Conservation (phyloP, 2,113 vertebrate species). For the Eptesicus fuscus region DNA sequence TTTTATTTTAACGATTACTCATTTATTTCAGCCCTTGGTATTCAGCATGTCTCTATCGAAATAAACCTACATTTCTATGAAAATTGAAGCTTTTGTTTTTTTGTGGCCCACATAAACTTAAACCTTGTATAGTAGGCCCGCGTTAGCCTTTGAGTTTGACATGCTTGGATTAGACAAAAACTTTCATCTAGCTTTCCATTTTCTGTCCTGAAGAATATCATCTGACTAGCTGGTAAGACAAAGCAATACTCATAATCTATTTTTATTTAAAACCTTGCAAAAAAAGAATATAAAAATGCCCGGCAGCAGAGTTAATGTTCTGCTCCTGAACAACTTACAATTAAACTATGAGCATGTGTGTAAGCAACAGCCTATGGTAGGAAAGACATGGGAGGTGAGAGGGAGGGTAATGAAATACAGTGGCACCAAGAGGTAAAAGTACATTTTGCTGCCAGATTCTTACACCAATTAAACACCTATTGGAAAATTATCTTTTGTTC, state of each 20-base stretch:
- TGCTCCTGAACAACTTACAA: not conserved
- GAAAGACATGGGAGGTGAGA: slow-evolving; percentile 53
- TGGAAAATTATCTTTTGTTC: slow-evolving; percentile 63
- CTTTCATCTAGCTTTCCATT: not conserved
- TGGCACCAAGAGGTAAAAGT: slow-evolving; percentile 86
- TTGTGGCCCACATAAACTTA: too few relatives aligned
- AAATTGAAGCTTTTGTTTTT: too few relatives aligned
- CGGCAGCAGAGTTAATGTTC: not conserved
- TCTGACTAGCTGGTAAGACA: slow-evolving; percentile 3
- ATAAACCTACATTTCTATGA: too few relatives aligned
- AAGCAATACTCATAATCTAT: not conserved
- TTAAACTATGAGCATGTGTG: not conserved
- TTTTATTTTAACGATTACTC: too few relatives aligned
- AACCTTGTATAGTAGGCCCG: too few relatives aligned
- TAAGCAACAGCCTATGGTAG: not conserved
- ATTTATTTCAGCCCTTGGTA: too few relatives aligned
- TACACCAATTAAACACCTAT: slow-evolving; percentile 70
- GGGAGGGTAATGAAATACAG: slow-evolving; percentile 71
- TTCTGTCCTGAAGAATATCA: not conserved
- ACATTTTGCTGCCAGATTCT: slow-evolving; percentile 73
- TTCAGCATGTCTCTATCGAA: too few relatives aligned
- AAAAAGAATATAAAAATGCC: slow-evolving; percentile 43
- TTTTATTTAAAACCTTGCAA: slow-evolving; percentile 37
- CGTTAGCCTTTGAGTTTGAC: too few relatives aligned
- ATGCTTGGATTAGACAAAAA: not conserved